Evolutionary conservation across 2,888 invertebrate genomes (phyloP), one percentile per base, ranked within the genome.

Genomic region (Nomada goodeniana): DNA sequence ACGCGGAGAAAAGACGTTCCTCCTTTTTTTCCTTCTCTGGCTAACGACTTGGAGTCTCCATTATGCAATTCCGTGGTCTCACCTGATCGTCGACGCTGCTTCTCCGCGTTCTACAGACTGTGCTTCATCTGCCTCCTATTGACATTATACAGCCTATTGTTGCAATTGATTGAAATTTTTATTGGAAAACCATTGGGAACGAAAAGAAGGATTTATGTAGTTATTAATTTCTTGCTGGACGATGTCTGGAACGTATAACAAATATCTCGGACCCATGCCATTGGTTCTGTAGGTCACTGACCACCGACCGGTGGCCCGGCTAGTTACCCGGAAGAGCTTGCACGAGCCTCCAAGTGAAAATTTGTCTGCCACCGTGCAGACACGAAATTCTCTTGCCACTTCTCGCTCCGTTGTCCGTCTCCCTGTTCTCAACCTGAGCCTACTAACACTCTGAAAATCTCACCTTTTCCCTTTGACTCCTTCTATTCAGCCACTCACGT

Each of bases 181-280:
- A 15, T 15, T 15, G 13, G 15, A 53, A 36, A 15, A 11, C 10
- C n/a, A 10, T 68, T 23, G 20, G 2, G 23, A 55, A 29, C 11
- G 47, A 47, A 47, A 15, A 3, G 15, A 47, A 4, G 11, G 15
- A 15, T 47, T 47, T 47, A 13, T 47, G 0, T 47, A 47, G 3
- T 15, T 47, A 47, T 47, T 47, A 0, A 15, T 84, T 78, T 73
- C 26, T 68, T 80, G 69, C 72, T 72, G 87, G 83, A 81, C 69
- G 65, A 82, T 87, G 92, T 92, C 92, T 92, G 92, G 91, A 89
- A 90, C 91, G 89, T 88, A 91, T 90, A 90, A 91, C 91, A 91
- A 91, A 91, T 91, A 91, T 88, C 89, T 90, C 82, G 75, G 84
- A 88, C 88, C 89, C 84, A 86, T 86, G 88, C 89, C 86, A 88